Evolutionary conservation across 1,140 invertebrate genomes (phyloP), one percentile per base, ranked within the genome.

Genomic region (Drosophila arawakana): DNA sequence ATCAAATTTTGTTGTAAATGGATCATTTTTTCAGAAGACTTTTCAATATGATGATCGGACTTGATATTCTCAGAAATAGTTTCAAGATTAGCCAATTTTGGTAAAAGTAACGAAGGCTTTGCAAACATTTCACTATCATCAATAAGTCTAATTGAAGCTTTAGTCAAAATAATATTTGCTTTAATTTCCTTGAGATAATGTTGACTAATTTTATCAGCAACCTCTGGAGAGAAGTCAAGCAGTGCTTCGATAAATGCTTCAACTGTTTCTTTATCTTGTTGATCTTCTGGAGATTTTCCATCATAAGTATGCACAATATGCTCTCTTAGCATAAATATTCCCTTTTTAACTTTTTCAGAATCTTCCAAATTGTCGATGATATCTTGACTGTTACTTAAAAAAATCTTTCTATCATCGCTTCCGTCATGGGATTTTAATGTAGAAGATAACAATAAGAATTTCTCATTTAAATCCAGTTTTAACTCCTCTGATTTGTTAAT

Each of bases 301-400:
- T 91, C 90, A 39, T 91, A 91, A 0, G 89, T 91, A 11, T 91
- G 90, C 21, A 91, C 90, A 52, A 91, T 91, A 34, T 91, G 85
- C n/a, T 91, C 90, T 52, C 75, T 76, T 7, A 91, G 34, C 44
- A 84, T 90, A 10, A 91, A 91, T 10, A 90, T 73, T 1, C 65
- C 57, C 54, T 91, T 90, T 7, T 58, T 47, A 1, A 83, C 50
- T 59, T 78, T 67, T 3, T 71, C 69, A 0, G 11, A 10, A 37
- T 83, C 63, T 7, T 63, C 13, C 0, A 88, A 34, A 41, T 75
- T 80, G 7, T 77, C 70, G 5, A 90, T 46, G 15, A 81, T 69
- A 25, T 81, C 63, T 52, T 73, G 70, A 25, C 50, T 49, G 0
- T 78, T 58, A 2, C 25, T 46, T 7, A 73, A 3, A 41, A 90